Evolutionary conservation across 2,888 invertebrate genomes (phyloP).

Genomic region (Serrognathus titanus): DNA sequence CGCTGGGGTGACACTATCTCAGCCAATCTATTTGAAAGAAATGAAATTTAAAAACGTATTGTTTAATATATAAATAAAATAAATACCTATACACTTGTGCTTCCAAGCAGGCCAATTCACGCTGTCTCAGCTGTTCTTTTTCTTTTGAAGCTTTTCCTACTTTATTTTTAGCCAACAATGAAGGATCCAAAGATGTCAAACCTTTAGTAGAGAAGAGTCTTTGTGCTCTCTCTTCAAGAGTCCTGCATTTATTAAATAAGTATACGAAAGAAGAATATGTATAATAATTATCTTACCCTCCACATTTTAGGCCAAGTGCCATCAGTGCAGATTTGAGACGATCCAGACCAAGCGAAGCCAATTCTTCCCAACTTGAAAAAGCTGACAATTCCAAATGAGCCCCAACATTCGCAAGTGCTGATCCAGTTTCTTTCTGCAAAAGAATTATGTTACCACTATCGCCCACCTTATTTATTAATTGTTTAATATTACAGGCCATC

Average conservation of each 20-base stretch:
- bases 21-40: constrained; percentile 58
- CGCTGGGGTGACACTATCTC: constrained; percentile 83
- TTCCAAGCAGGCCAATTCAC: constrained; percentile 85
- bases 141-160: constrained; percentile 64
- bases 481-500: constrained; percentile 72
- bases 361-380: constrained; percentile 94
- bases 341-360: constrained; percentile 95
- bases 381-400: constrained; percentile 98
- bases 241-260: constrained; percentile 50
- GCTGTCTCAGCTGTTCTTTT: constrained; percentile 68
- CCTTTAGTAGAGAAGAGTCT: constrained; percentile 95
- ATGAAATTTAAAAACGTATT: constrained; percentile 1
- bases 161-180: constrained; percentile 86
- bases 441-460: background rate
- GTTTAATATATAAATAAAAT: constrained; percentile 2
- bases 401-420: constrained; percentile 89
- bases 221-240: constrained; percentile 95
- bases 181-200: constrained; percentile 86
- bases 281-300: constrained; percentile 60
- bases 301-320: constrained; percentile 96
- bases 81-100: constrained; percentile 70
- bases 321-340: constrained; percentile 95
- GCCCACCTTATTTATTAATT: constrained; percentile 2
- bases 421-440: constrained; percentile 82
- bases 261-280: background rate